Percentiles rank a stretch among this genome's conserved stretches.
These are phyloP conservation scores for Aix galericulata DNA, from an alignment of 2,113 vertebrate species.

Conservation along the genomic window DNA sequence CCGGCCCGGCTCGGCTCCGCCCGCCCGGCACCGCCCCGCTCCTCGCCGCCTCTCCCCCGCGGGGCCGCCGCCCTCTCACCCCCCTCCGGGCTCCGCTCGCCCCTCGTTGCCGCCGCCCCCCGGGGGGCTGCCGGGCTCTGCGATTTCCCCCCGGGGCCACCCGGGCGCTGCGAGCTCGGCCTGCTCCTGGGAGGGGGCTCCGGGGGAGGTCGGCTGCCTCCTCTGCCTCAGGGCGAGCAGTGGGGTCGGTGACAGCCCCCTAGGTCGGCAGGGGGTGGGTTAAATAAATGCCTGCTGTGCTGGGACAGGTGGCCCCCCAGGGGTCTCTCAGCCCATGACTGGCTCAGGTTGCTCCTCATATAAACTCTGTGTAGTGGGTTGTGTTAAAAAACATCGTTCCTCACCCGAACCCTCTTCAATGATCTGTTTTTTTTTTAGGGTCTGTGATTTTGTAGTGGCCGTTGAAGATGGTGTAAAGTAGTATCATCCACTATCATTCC, in stretches of 20 bases:
- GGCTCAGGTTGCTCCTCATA: no score
- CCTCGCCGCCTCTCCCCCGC: neutral
- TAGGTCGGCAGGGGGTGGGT: accelerated
- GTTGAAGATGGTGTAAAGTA: neutral
- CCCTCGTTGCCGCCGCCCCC: neutral
- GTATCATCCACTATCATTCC: neutral
- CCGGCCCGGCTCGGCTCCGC: slow-evolving; percentile 11
- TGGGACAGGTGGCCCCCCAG: neutral
- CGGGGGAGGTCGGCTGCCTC: accelerated
- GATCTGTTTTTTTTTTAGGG: neutral
- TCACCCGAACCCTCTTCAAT: neutral
- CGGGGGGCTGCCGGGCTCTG: no score
- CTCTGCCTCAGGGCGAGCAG: accelerated
- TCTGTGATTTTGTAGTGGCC: neutral
- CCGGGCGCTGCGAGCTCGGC: neutral
- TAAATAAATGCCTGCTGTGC: accelerated
- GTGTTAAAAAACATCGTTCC: accelerated
- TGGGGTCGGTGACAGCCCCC: accelerated
- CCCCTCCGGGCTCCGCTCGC: no score
- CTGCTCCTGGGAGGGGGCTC: neutral
- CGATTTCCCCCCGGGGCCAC: no score
- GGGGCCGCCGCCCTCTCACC: no score
- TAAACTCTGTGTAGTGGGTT: accelerated
- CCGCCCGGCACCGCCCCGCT: neutral
- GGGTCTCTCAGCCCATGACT: accelerated